Conservation (phyloP, 2,113 vertebrate species). For the Genyomyrus donnyi region DNA sequence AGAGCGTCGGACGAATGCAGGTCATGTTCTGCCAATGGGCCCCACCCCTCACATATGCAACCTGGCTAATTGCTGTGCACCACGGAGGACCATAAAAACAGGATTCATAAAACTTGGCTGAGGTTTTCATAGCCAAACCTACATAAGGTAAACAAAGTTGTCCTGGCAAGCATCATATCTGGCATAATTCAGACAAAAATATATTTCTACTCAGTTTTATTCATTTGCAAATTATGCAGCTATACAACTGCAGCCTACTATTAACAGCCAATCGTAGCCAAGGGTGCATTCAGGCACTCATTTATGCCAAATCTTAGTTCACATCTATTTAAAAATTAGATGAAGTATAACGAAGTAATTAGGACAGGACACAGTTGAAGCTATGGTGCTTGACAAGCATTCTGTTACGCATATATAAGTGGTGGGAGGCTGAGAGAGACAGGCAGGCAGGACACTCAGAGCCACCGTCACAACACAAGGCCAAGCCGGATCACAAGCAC, state of each 20-base stretch:
- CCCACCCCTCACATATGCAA: not conserved
- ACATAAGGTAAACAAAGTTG: not conserved
- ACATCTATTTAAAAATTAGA: not conserved
- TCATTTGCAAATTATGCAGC: not conserved
- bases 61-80: not conserved
- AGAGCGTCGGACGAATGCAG: not conserved
- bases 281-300: not conserved
- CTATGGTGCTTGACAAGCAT: not conserved
- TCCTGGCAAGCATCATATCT: not conserved
- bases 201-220: not conserved
- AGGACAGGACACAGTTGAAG: not conserved
- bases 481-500: not conserved
- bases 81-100: not conserved
- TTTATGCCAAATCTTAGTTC: not conserved
- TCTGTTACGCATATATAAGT: not conserved
- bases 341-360: not conserved
- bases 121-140: not conserved
- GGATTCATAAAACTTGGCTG: not conserved
- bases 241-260: not conserved
- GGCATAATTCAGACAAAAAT: not conserved
- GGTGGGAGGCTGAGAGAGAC: not conserved
- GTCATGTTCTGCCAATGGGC: not conserved
- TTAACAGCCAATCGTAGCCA: not conserved
- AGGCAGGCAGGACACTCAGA: not conserved
- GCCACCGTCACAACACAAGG: not conserved